A percentile compares a stretch with the other conserved stretches of the same genome.
Evolutionary conservation across 2,797 vertebrate genomes (phyloP).

Genomic region (Eulemur coronatus): DNA sequence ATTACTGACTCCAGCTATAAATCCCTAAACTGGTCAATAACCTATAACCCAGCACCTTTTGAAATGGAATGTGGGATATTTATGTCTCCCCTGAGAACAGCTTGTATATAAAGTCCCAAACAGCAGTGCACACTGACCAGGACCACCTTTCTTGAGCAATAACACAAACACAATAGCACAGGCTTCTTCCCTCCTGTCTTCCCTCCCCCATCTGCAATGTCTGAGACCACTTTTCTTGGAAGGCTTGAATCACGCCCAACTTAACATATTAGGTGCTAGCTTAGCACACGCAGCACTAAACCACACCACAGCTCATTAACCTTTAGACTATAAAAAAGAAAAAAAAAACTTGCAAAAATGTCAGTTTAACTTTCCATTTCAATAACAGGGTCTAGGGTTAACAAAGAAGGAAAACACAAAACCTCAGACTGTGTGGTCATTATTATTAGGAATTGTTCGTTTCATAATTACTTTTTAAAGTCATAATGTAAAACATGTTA

Average conservation of each 20-base stretch:
- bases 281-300: constrained; percentile 72
- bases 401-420: constrained; percentile 60
- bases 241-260: constrained; percentile 75
- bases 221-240: constrained; percentile 45
- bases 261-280: constrained; percentile 81
- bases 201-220: not conserved
- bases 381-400: constrained; percentile 55
- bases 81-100: constrained; percentile 75
- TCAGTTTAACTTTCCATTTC: constrained; percentile 71
- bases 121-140: not conserved
- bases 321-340: constrained; percentile 74
- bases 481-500: not conserved
- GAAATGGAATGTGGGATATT: constrained; percentile 83
- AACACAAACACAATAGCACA: not conserved
- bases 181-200: constrained; percentile 48
- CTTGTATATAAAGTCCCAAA: constrained; percentile 47
- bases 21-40: constrained; percentile 82
- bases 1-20: constrained; percentile 77
- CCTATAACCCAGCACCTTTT: constrained; percentile 82
- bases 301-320: constrained; percentile 79
- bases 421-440: constrained; percentile 47
- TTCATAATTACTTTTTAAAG: constrained; percentile 29
- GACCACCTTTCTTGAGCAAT: constrained; percentile 43
- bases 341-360: constrained; percentile 60
- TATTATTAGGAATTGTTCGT: not conserved